phyloP scores from a whole-genome alignment of 2,888 invertebrate species.

The Eulithis testata region DNA sequence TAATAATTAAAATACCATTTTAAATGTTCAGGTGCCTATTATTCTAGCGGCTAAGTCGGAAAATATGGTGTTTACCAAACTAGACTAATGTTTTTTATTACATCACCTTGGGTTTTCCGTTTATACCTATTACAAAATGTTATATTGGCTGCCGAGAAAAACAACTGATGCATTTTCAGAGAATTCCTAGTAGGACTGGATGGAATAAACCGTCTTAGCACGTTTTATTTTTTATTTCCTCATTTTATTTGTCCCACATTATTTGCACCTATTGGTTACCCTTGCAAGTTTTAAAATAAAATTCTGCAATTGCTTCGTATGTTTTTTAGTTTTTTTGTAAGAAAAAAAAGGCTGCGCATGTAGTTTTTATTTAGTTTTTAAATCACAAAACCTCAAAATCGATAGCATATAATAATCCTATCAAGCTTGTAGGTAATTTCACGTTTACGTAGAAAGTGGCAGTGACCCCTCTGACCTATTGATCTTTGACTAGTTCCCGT shows the following conservation, averaged over 20 bases:
- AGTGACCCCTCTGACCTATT: slow-evolving; percentile 12
- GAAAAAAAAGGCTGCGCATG: too few relatives aligned
- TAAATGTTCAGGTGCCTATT: slow-evolving; percentile 1
- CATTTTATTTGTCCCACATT: too few relatives aligned
- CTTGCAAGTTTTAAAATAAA: too few relatives aligned
- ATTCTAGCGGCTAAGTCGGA: slow-evolving; percentile 30
- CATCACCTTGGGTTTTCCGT: slow-evolving; percentile 31
- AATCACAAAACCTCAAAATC: neutral
- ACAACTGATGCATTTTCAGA: slow-evolving; percentile 5
- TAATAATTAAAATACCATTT: slow-evolving; percentile 1
- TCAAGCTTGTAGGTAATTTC: slow-evolving; percentile 18
- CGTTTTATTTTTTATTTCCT: too few relatives aligned
- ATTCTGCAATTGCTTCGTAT: too few relatives aligned
- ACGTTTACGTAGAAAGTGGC: slow-evolving; percentile 21
- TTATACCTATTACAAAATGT: slow-evolving; percentile 9
- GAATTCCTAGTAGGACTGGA: too few relatives aligned
- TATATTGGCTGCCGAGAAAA: slow-evolving; percentile 5
- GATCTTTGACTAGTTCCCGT: slow-evolving; percentile 17
- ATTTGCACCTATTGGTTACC: too few relatives aligned
- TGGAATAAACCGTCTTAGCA: too few relatives aligned
- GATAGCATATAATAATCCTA: slow-evolving; percentile 13
- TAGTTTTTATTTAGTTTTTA: too few relatives aligned
- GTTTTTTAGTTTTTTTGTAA: too few relatives aligned
- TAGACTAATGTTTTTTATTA: slow-evolving; percentile 20
- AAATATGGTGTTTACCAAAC: slow-evolving; percentile 36